Evolutionary conservation across 2,888 invertebrate species (phyloP).

Genomic region (Lepidocyrtinus sp.): DNA sequence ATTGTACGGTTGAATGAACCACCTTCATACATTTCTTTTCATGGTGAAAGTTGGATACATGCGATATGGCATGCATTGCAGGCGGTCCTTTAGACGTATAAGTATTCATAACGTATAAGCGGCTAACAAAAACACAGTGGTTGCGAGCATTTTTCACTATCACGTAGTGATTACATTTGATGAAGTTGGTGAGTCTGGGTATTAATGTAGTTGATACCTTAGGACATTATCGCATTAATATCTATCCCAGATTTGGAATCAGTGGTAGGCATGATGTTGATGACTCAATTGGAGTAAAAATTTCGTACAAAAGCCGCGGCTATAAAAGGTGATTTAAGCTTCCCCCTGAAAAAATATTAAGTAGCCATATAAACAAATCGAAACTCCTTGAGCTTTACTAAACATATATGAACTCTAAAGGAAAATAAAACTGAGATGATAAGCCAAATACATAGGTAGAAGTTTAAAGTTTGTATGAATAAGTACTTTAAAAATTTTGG

Average conservation of each 20-base stretch:
- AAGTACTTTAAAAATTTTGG: too few relatives aligned
- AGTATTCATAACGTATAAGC: neutral
- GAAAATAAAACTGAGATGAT: too few relatives aligned
- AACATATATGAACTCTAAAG: too few relatives aligned
- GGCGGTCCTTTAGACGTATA: neutral
- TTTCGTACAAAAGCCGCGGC: too few relatives aligned
- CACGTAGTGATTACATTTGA: constrained; percentile 3
- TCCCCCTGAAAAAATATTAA: neutral
- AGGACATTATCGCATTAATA: neutral
- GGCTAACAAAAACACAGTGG: neutral
- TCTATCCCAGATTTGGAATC: neutral
- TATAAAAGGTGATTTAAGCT: neutral
- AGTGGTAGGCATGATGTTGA: neutral
- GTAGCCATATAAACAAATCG: too few relatives aligned
- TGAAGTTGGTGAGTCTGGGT: neutral
- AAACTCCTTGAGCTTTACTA: too few relatives aligned
- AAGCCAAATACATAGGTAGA: too few relatives aligned
- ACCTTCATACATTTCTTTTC: constrained; percentile 24
- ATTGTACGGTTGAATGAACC: constrained; percentile 56
- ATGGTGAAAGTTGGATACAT: neutral
- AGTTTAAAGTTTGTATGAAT: too few relatives aligned
- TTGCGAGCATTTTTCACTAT: neutral
- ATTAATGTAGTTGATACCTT: neutral
- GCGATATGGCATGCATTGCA: neutral
- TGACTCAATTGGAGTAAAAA: neutral